These are phyloP conservation scores for Leptobrachium leishanense DNA, from an alignment of 2,113 vertebrate genomes.

Conservation along the genomic window DNA sequence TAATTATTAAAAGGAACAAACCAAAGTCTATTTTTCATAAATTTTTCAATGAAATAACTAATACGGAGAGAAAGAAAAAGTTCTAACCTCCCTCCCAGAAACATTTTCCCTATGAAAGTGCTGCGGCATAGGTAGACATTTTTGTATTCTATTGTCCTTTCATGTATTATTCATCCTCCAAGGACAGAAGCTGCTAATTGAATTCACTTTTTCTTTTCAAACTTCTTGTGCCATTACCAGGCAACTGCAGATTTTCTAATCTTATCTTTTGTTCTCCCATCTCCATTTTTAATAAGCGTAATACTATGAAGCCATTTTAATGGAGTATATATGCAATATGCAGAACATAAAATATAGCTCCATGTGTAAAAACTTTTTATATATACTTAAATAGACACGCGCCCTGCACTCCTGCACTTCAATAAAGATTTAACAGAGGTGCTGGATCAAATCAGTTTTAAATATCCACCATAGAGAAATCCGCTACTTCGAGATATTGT, in stretches of 20 bases:
- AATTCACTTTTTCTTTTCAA: constrained; percentile 37
- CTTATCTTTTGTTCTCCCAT: constrained; percentile 30
- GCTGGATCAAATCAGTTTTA: too few species aligned
- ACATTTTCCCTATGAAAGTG: constrained; percentile 34
- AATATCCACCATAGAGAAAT: too few species aligned
- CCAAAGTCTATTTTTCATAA: constrained; percentile 19
- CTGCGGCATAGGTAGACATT: constrained; percentile 24
- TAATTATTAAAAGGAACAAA: constrained; percentile 2
- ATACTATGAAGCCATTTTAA: constrained; percentile 25
- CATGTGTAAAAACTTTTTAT: too few species aligned
- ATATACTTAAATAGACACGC: too few species aligned
- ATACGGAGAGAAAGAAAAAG: background rate
- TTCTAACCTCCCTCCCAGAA: too few species aligned
- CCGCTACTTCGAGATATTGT: too few species aligned
- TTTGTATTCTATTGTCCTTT: constrained; percentile 21
- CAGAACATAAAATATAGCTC: too few species aligned
- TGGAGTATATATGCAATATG: background rate
- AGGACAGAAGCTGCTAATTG: constrained; percentile 45
- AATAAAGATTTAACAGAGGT: too few species aligned
- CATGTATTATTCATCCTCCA: constrained; percentile 42
- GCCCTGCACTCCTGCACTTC: too few species aligned
- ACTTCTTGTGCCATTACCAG: constrained; percentile 37
- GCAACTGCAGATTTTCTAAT: constrained; percentile 39
- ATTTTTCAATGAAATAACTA: constrained; percentile 17
- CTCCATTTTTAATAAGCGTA: constrained; percentile 17